Evolutionary conservation across 2,113 vertebrate species (phyloP), one percentile per base, ranked within the genome.

Genomic region (Psophia crepitans): DNA sequence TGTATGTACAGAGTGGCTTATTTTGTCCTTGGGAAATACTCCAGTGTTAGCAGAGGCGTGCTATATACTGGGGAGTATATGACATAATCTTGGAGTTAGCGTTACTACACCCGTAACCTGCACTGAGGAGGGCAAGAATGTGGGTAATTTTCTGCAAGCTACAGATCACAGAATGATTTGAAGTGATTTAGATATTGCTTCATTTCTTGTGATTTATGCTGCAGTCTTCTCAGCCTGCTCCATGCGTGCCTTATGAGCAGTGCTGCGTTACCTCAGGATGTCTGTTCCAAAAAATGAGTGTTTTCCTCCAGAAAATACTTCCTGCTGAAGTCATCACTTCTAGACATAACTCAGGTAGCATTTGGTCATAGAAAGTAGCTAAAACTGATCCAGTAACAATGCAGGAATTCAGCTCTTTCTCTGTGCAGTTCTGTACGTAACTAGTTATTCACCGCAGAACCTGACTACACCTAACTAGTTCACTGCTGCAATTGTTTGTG

Each of bases 381-480:
- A 43, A 69, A 80, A 15, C 30, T 30, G 27, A 5, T 39, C 9
- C 19, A 56, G 46, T 8, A 71, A 27, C 49, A 58, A 4, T 43
- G 12, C 51, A 54, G 58, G 37, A 43, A 54, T 35, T 27, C 20
- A 43, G 32, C 58, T 41, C 66, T 66, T 66, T 74, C 41, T 64
- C 35, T 58, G 0, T 26, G 63, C 24, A 27, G 22, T 35, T n/a
- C n/a, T 41, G 51, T 23, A n/a, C 13, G 1, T 35, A 43, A 43
- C n/a, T 32, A 53, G 46, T 54, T 71, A 30, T 26, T 58, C 27
- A 30, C 8, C 30, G 16, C 44, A 30, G 44, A 24, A 30, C 15
- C 19, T 13, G n/a, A 71, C 44, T 16, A 20, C 21, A 23, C 0
- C 0, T 28, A 44, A 21, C 48, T 12, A 1, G 16, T 41, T 64